Evolutionary conservation across 2,888 invertebrate genomes (phyloP), one percentile per base, ranked within the genome.

Genomic region (Helleia helle): DNA sequence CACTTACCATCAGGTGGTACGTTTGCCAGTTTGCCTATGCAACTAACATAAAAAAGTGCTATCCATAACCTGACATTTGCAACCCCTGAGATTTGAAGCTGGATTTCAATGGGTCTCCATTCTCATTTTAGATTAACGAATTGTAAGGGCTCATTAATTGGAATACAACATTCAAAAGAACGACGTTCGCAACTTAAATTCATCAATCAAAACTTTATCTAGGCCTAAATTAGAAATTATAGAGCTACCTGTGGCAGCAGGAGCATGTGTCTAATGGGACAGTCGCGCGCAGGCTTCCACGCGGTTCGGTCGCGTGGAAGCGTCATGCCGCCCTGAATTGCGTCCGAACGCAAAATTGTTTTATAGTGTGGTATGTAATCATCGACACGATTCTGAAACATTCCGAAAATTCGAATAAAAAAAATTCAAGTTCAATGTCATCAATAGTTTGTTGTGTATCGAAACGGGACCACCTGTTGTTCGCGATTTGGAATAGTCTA

Each of bases 251-350:
- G 83, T 81, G 62, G 80, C 69, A 50, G 63, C 63, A 49, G 52
- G 51, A 64, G 64, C 74, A 73, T 72, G 71, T 71, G 70, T 58
- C 58, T 46, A 41, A 48, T 65, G 68, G 57, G 17, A 28, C 79
- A 84, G 84, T 84, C 69, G 75, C 77, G 84, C 83, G 83, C 81
- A 83, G 81, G 71, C 83, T 66, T 71, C 64, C 74, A 73, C 68
- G 77, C 80, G 70, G 62, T 58, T 50, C 75, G 75, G 83, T 75
- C 68, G 77, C 65, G 73, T 64, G 56, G 51, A 36, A 44, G 45
- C 62, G 65, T 53, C 53, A 71, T 68, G 71, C 59, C 67, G 60
- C 62, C 64, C 53, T 64, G 52, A 59, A 55, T 62, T 47, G 59
- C 52, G 52, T 50, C 54, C 64, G 63, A 64, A 61, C 69, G 61